Conservation (phyloP, 2,888 invertebrate genomes). For the Chorisops tibialis region DNA sequence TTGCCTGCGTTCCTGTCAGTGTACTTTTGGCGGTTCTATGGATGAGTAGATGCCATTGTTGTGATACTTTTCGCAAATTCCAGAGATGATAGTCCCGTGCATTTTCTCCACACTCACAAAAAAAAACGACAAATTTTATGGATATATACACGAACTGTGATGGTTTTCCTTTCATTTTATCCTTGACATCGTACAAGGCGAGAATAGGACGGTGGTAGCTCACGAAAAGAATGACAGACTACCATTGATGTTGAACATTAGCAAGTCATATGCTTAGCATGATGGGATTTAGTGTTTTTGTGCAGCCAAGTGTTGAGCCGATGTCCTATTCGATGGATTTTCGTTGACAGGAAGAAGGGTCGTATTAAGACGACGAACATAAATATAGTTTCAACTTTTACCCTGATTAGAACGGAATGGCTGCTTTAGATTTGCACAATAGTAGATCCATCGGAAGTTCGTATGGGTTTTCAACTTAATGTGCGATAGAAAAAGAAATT, state of each 20-base stretch:
- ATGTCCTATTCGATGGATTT: background rate
- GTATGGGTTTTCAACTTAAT: no score
- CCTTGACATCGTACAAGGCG: conserved; percentile 5
- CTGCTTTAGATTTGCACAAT: no score
- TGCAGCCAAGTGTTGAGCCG: conserved; percentile 15
- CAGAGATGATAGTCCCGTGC: background rate
- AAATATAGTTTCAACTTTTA: no score
- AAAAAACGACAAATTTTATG: background rate
- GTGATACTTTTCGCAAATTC: conserved; percentile 7
- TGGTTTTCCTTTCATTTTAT: conserved; percentile 4
- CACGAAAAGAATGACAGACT: conserved; percentile 24
- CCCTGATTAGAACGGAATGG: no score
- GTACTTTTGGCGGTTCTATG: conserved; percentile 21
- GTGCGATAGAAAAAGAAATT: no score
- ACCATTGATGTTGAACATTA: conserved; percentile 25
- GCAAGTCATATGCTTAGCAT: conserved; percentile 25
- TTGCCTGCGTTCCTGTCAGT: conserved; percentile 1
- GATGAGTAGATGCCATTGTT: conserved; percentile 21
- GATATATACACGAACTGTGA: background rate
- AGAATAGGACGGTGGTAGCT: conserved; percentile 2
- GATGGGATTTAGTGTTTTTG: conserved; percentile 20
- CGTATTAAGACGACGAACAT: background rate
- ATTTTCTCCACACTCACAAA: background rate
- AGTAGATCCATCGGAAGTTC: no score
- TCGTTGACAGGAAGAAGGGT: background rate